Evolutionary conservation across 2,797 vertebrate species (phyloP), one percentile per base, ranked within the genome.

Genomic region (Rhynchotus rufescens): DNA sequence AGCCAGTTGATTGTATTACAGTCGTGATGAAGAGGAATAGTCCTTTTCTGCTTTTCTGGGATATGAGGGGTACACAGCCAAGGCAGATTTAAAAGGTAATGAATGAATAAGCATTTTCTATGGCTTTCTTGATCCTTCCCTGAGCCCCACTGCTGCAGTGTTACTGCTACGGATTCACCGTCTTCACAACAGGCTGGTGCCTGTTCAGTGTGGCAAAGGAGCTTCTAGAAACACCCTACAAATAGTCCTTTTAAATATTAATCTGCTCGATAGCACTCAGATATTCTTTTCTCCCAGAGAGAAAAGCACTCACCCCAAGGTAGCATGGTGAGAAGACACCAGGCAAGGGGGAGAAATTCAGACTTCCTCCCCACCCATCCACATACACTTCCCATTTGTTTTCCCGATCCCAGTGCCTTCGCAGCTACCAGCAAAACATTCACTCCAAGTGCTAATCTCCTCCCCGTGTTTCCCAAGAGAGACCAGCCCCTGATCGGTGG

Each of bases 21-120:
- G 91, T 93, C 90, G 93, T 96, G 96, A 96, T 95, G 94, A 96
- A 96, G 96, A 96, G 86, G 80, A 96, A 96, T 96, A 86, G 79
- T 92, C 74, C 90, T 90, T 90, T 93, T 95, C 90, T 90, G 81
- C 88, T 93, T 96, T 96, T 95, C 96, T 95, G 93, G 95, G 93
- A 94, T 96, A 73, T 95, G 93, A 95, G 8, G 34, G 93, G 84
- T 95, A 79, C 52, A 52, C 81, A 92, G 94, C 91, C 90, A 94
- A 93, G 84, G 73, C 82, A 91, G 90, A 93, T 95, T 96, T 93
- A 96, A 95, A 93, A 80, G 85, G 74, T 93, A 94, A 89, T 92
- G 81, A 95, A 94, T 76, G 86, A 93, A 95, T 89, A 94, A 93
- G 90, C 67, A 61, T 87, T 95, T 96, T 85, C 80, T 76, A 7